Percentiles rank a stretch among this genome's conserved stretches.
phyloP scores from a whole-genome alignment of 2,888 invertebrate genomes.

The Troides aeacus region DNA sequence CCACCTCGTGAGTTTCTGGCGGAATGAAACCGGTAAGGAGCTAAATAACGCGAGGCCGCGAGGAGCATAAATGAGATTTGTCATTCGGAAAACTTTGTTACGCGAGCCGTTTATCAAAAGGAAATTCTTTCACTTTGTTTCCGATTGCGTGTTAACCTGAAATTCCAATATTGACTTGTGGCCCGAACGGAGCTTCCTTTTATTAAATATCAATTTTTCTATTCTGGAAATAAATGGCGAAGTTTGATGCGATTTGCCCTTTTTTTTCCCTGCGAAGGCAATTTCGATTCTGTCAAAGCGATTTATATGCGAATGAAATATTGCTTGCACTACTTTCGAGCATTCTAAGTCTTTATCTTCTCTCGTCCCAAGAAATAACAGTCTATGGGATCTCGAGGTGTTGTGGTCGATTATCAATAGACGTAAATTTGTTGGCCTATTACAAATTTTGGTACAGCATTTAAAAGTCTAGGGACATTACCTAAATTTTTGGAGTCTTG shows the following conservation, averaged over 20 bases:
- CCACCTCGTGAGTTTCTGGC: constrained; percentile 2
- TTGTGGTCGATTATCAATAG: too few relatives aligned
- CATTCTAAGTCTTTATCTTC: too few relatives aligned
- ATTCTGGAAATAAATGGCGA: constrained; percentile 5
- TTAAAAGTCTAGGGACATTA: too few relatives aligned
- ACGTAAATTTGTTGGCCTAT: too few relatives aligned
- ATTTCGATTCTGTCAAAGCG: too few relatives aligned
- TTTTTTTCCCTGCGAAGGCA: too few relatives aligned
- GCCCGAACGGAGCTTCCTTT: constrained; percentile 7
- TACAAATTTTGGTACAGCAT: too few relatives aligned
- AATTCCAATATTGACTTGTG: constrained; percentile 29
- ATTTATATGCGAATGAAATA: too few relatives aligned
- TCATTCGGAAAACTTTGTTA: constrained; percentile 26
- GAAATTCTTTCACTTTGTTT: constrained; percentile 26
- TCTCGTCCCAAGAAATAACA: too few relatives aligned
- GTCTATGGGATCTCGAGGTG: too few relatives aligned
- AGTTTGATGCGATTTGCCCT: not conserved
- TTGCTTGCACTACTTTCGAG: too few relatives aligned
- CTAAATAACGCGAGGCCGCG: constrained; percentile 17
- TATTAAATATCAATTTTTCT: constrained; percentile 23
- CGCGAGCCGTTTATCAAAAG: constrained; percentile 26
- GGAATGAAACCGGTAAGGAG: constrained; percentile 14
- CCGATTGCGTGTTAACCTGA: constrained; percentile 30
- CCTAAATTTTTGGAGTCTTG: too few relatives aligned
- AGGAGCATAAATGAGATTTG: constrained; percentile 28